Conservation (phyloP, 2,113 vertebrate species). For the Petrocephalus zakoni region DNA sequence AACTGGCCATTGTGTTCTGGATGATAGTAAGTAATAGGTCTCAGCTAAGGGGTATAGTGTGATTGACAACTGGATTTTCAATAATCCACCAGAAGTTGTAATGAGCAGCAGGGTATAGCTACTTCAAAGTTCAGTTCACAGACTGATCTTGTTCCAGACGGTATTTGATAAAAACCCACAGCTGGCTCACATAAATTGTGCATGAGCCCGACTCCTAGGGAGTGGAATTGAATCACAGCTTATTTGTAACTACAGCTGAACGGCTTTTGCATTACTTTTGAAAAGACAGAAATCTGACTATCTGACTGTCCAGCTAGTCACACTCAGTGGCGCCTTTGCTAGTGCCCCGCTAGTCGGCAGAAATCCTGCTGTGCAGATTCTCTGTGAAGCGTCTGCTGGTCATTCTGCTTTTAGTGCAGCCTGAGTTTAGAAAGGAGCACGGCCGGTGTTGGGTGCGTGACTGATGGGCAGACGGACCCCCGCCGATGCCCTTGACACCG, state of each 20-base stretch:
- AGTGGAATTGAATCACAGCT: not conserved
- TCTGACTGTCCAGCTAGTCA: not conserved
- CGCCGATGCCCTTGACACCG: not conserved
- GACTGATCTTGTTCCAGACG: not conserved
- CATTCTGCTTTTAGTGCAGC: conserved; percentile 34
- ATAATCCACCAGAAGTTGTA: not conserved
- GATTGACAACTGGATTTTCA: not conserved
- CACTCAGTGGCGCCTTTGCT: not conserved
- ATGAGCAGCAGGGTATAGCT: not conserved
- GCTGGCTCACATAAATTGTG: not conserved
- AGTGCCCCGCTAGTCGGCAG: not conserved
- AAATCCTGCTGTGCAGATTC: not conserved
- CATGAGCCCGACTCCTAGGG: not conserved
- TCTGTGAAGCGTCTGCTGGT: not conserved
- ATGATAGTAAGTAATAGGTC: not conserved
- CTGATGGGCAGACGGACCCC: conserved; percentile 44
- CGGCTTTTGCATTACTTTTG: not conserved
- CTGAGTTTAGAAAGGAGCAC: conserved; percentile 39
- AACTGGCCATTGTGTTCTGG: not conserved
- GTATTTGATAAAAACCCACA: not conserved
- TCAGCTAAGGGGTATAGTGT: not conserved
- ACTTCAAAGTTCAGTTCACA: not conserved
- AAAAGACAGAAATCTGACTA: not conserved
- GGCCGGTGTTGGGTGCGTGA: conserved; percentile 22
- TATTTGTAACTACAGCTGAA: not conserved